Evolutionary conservation across 2,888 invertebrate species (phyloP).

Genomic region (Clostera curtula): DNA sequence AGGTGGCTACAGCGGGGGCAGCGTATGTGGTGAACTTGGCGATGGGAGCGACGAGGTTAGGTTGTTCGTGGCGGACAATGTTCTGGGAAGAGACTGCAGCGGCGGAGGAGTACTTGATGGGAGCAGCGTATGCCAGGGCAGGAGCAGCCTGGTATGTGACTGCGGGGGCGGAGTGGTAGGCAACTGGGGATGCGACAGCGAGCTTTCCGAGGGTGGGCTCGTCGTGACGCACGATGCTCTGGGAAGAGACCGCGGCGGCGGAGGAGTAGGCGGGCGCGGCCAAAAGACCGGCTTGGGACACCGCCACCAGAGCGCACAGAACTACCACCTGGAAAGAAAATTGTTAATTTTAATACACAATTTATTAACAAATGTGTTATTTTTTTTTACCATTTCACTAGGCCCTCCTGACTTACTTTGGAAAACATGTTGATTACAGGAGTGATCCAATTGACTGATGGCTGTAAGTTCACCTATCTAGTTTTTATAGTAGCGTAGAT

Average conservation of each 20-base stretch:
- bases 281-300: conserved; percentile 30
- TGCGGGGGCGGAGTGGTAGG: conserved; percentile 22
- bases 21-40: conserved; percentile 28
- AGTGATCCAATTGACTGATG: no score
- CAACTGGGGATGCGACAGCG: conserved; percentile 18
- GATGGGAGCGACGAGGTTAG: no score
- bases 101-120: conserved; percentile 23
- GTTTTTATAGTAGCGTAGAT: no score
- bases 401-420: no score
- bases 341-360: background rate
- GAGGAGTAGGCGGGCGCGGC: conserved; percentile 45
- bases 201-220: conserved; percentile 21
- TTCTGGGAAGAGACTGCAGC: no score
- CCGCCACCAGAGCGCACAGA: conserved; percentile 27
- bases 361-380: conserved; percentile 15
- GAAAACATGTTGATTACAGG: no score
- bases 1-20: conserved; percentile 26
- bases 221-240: conserved; percentile 40
- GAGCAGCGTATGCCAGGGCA: conserved; percentile 20
- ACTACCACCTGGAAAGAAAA: conserved; percentile 25
- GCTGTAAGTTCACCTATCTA: no score
- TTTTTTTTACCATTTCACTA: no score
- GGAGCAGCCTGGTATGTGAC: conserved; percentile 30
- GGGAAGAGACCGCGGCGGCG: conserved; percentile 36
- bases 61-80: no score